These are phyloP conservation scores for Drosophila leontia DNA, from an alignment of 1,140 invertebrate genomes.

Conservation along the genomic window DNA sequence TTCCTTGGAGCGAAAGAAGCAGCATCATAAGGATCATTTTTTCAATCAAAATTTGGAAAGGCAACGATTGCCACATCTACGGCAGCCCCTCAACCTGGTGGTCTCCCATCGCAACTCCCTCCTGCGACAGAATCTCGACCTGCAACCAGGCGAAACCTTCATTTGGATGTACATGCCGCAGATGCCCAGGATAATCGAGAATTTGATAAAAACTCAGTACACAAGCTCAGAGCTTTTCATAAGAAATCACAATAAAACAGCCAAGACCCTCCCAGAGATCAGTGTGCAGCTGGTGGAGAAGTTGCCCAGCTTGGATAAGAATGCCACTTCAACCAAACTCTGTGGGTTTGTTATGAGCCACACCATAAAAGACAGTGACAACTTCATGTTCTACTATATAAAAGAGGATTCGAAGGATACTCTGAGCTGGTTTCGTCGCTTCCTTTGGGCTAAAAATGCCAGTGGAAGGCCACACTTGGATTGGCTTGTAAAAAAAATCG, in stretches of 20 bases:
- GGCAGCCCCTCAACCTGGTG: conserved; percentile 38
- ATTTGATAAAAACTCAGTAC: conserved; percentile 12
- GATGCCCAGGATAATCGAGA: conserved; percentile 13
- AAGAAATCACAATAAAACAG: not conserved
- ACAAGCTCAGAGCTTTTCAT: conserved; percentile 21
- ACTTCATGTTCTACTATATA: conserved; percentile 36
- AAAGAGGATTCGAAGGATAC: conserved; percentile 6
- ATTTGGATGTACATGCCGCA: conserved; percentile 58
- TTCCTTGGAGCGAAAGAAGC: conserved; percentile 21
- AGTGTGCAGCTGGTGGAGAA: conserved; percentile 13
- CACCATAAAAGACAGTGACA: not conserved
- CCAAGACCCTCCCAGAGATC: conserved; percentile 16
- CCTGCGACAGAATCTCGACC: not conserved
- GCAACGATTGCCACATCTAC: conserved; percentile 35
- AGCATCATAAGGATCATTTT: conserved; percentile 2
- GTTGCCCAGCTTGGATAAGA: not conserved
- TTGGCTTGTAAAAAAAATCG: not conserved
- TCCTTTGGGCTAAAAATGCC: conserved; percentile 1
- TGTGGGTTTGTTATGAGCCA: conserved; percentile 50
- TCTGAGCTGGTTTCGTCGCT: conserved; percentile 32
- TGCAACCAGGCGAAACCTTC: conserved; percentile 41
- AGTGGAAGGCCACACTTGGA: not conserved
- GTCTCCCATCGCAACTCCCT: conserved; percentile 13
- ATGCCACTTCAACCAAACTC: not conserved
- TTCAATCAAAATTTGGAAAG: not conserved